Percentiles rank a stretch among this genome's conserved stretches.
Evolutionary conservation across 2,797 vertebrate genomes (phyloP).

Genomic region (Scolopax rusticola): DNA sequence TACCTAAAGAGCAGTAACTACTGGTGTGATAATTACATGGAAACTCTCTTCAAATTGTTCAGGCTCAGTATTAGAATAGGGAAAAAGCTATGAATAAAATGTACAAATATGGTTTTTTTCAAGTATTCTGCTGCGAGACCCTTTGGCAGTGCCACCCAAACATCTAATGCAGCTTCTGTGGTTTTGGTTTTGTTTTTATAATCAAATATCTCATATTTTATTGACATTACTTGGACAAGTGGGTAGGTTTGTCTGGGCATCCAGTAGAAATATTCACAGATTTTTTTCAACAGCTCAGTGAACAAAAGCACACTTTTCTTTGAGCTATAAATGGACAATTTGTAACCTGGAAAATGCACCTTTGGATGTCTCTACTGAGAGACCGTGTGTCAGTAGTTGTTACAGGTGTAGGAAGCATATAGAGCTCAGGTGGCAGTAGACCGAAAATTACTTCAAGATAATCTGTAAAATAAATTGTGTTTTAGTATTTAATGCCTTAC

Average conservation of each 20-base stretch:
- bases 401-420: constrained; percentile 1
- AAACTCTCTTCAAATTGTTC: background rate
- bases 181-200: background rate
- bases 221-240: background rate
- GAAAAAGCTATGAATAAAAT: background rate
- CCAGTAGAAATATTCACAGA: background rate
- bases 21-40: background rate
- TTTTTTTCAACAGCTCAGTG: background rate
- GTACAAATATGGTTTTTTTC: background rate
- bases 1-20: background rate
- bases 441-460: constrained; percentile 46
- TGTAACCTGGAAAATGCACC: background rate
- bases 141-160: background rate
- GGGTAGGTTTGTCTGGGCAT: background rate
- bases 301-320: background rate
- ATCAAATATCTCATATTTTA: background rate
- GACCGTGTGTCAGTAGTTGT: background rate
- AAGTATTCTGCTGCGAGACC: background rate
- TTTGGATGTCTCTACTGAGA: background rate
- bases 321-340: background rate
- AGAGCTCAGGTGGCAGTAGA: constrained; percentile 52
- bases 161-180: background rate
- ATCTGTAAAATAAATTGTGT: constrained; percentile 57
- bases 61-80: background rate
- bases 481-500: constrained; percentile 45